A percentile compares a stretch with the other conserved stretches of the same genome.
Evolutionary conservation across 2,113 vertebrate genomes (phyloP).

Genomic region (Salminus brasiliensis): DNA sequence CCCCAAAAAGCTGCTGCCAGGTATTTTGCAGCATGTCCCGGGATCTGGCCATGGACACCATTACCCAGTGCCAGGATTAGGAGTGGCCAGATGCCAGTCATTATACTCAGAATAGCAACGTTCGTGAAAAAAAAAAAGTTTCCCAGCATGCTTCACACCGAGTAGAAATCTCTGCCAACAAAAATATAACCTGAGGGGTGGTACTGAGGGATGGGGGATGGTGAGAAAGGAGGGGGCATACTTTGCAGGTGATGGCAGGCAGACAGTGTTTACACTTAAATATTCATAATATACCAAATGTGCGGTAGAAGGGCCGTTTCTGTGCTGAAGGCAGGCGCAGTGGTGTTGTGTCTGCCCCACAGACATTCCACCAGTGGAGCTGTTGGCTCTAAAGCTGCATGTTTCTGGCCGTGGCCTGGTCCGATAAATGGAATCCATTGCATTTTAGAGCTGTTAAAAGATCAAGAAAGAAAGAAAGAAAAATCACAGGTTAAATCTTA

Average conservation of each 20-base stretch:
- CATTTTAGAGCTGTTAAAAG: constrained; percentile 29
- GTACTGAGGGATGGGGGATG: constrained; percentile 28
- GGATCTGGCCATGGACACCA: constrained; percentile 66
- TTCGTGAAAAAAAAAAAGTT: constrained; percentile 67
- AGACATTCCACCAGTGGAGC: constrained; percentile 26
- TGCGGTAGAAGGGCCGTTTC: constrained; percentile 10
- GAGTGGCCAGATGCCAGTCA: constrained; percentile 65
- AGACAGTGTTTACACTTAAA: constrained; percentile 53
- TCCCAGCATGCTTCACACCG: constrained; percentile 73
- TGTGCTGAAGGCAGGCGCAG: constrained; percentile 21
- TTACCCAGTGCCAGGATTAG: constrained; percentile 36
- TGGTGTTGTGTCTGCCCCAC: constrained; percentile 33
- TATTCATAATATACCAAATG: constrained; percentile 36
- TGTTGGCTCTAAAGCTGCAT: constrained; percentile 2
- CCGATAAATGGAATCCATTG: not conserved
- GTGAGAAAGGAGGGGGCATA: constrained; percentile 11
- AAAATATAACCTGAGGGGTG: constrained; percentile 61
- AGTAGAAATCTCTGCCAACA: constrained; percentile 68
- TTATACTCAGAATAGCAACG: constrained; percentile 78
- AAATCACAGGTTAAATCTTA: constrained; percentile 33
- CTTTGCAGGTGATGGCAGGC: constrained; percentile 55
- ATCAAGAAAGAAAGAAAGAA: constrained; percentile 6
- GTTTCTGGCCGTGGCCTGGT: constrained; percentile 26
- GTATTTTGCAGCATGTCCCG: constrained; percentile 50
- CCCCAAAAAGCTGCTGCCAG: constrained; percentile 27